Percentiles rank a stretch among this genome's conserved stretches.
Evolutionary conservation across 2,797 vertebrate species (phyloP).

Genomic region (Enteromius thamalakanensis): DNA sequence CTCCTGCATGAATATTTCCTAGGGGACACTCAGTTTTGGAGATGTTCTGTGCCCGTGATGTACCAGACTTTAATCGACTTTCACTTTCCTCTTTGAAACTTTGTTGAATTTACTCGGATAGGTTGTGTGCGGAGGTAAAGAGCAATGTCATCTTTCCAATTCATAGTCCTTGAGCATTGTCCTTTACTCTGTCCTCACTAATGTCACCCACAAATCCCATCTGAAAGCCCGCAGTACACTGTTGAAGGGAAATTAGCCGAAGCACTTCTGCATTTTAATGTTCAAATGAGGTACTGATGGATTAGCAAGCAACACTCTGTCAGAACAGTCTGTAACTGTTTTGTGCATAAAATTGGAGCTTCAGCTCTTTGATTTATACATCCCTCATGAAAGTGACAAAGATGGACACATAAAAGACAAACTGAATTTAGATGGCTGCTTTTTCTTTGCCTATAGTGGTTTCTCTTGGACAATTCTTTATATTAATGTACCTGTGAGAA

Average conservation of each 20-base stretch:
- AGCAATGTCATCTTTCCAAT: background rate
- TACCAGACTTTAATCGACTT: background rate
- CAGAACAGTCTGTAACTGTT: conserved; percentile 37
- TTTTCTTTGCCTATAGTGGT: background rate
- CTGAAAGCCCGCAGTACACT: conserved; percentile 28
- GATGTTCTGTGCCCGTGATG: conserved; percentile 2
- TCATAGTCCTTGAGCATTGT: conserved; percentile 2
- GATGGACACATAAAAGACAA: conserved; percentile 27
- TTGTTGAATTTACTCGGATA: background rate
- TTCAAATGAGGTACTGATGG: conserved; percentile 44
- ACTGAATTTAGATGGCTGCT: background rate
- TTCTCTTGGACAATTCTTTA: background rate
- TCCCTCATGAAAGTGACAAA: conserved; percentile 28
- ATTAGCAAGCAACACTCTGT: conserved; percentile 35
- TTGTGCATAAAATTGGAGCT: conserved; percentile 18
- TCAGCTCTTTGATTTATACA: conserved; percentile 16
- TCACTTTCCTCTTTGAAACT: background rate
- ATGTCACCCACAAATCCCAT: conserved; percentile 32
- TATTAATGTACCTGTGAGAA: background rate
- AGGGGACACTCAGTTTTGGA: conserved; percentile 1
- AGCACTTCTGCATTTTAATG: conserved; percentile 43
- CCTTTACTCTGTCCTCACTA: conserved; percentile 21
- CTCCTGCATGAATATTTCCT: conserved; percentile 1
- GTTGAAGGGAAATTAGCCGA: conserved; percentile 25
- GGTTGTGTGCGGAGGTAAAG: background rate